Conservation (phyloP, 2,888 invertebrate genomes). For the Elysia crispata region DNA sequence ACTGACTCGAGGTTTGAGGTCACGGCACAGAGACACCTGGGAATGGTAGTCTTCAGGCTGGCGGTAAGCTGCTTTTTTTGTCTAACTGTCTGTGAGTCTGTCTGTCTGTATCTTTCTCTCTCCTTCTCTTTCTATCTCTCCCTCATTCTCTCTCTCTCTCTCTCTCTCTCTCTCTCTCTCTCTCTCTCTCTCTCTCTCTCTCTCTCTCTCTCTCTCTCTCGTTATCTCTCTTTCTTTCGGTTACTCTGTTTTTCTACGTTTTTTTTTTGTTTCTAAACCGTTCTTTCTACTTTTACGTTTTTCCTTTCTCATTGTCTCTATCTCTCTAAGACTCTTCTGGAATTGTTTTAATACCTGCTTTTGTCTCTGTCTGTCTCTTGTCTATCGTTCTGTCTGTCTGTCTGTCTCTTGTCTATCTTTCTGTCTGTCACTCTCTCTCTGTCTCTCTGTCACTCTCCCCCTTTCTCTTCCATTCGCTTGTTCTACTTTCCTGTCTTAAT, state of each 20-base stretch:
- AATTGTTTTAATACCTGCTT: no score
- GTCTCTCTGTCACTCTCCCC: background rate
- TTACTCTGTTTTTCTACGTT: no score
- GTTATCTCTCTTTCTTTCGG: no score
- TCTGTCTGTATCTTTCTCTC: background rate
- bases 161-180: no score
- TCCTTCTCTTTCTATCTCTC: background rate
- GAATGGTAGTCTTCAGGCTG: conserved; percentile 93
- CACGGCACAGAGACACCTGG: conserved; percentile 89
- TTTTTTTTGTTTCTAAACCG: no score
- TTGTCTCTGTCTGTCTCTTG: background rate
- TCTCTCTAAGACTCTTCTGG: background rate
- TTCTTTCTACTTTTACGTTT: no score
- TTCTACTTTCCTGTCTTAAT: no score
- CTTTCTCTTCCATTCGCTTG: no score
- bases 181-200: no score
- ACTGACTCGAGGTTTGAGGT: conserved; percentile 93
- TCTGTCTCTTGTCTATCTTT: background rate
- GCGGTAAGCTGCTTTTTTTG: conserved; percentile 66
- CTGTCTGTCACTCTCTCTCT: background rate
- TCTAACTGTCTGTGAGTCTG: background rate
- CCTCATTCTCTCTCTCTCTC: no score
- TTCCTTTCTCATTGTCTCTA: background rate
- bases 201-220: no score
- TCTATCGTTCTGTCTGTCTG: background rate